Percentiles rank a stretch among this genome's conserved stretches.
Conservation (phyloP, 2,888 invertebrate genomes). For the Drosophila austrosaltans region DNA sequence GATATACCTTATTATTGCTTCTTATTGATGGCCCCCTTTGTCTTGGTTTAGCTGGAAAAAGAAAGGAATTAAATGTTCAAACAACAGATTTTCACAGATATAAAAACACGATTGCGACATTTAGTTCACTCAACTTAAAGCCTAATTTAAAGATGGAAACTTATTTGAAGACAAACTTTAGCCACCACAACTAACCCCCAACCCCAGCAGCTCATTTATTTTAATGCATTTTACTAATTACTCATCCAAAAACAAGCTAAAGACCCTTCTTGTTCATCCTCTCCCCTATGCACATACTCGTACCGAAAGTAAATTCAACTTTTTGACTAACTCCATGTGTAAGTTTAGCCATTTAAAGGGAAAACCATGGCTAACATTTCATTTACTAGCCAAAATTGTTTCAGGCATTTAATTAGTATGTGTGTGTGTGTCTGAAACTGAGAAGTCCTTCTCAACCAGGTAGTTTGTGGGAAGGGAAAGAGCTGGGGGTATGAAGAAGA, state of each 20-base stretch:
- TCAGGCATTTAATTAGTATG: slow-evolving; percentile 59
- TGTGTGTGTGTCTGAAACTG: slow-evolving; percentile 17
- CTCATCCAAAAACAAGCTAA: slow-evolving; percentile 49
- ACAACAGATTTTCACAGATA: too few species aligned
- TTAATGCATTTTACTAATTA: slow-evolving; percentile 75
- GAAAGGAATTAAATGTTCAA: too few species aligned
- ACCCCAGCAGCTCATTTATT: slow-evolving; percentile 57
- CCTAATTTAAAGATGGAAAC: not conserved
- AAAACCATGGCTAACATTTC: slow-evolving; percentile 56
- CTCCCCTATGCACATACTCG: slow-evolving; percentile 24
- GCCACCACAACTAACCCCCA: not conserved
- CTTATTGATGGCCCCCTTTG: too few species aligned
- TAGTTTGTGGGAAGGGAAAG: slow-evolving; percentile 13
- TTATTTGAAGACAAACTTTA: slow-evolving; percentile 12
- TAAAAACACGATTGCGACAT: too few species aligned
- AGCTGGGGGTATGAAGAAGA: slow-evolving; percentile 15
- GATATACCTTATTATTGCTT: too few species aligned
- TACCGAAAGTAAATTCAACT: slow-evolving; percentile 59
- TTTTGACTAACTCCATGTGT: slow-evolving; percentile 61
- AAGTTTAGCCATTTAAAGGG: slow-evolving; percentile 69
- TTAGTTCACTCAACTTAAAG: not conserved
- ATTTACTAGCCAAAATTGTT: slow-evolving; percentile 53
- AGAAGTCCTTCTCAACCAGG: slow-evolving; percentile 14
- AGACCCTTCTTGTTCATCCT: slow-evolving; percentile 16
- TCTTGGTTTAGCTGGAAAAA: too few species aligned